Percentiles rank a stretch among this genome's conserved stretches.
These are phyloP conservation scores for Lithobates pipiens DNA, from an alignment of 2,797 vertebrate species.

Conservation along the genomic window DNA sequence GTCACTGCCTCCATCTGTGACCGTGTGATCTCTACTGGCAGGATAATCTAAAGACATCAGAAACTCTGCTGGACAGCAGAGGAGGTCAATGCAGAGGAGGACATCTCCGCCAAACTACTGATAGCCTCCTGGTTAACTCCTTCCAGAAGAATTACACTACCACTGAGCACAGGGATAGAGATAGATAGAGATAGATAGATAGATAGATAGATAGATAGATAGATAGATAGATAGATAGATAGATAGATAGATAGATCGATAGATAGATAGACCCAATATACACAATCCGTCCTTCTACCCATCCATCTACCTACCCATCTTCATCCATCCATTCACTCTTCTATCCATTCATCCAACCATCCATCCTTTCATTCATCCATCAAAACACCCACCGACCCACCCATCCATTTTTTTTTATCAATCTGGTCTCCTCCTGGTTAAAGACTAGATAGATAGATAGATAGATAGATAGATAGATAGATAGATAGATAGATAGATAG, in stretches of 20 bases:
- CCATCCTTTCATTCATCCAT: too few relatives aligned
- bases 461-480: constrained; percentile 34
- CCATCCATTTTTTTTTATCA: too few relatives aligned
- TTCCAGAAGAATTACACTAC: too few relatives aligned
- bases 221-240: constrained; percentile 35
- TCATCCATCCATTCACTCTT: too few relatives aligned
- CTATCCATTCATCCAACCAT: too few relatives aligned
- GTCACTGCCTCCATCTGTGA: constrained; percentile 16
- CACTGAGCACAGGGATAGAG: not conserved
- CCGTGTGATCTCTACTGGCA: constrained; percentile 30
- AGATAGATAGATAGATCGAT: constrained; percentile 26
- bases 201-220: constrained; percentile 41
- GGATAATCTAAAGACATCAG: constrained; percentile 29
- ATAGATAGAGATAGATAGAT: constrained; percentile 21
- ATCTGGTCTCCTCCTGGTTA: too few relatives aligned
- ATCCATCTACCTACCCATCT: too few relatives aligned
- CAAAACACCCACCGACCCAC: too few relatives aligned
- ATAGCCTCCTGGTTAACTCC: not conserved
- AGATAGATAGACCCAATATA: too few relatives aligned
- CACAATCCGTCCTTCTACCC: too few relatives aligned
- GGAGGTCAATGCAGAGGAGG: not conserved
- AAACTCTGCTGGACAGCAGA: not conserved
- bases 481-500: constrained; percentile 41
- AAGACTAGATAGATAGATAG: constrained; percentile 33
- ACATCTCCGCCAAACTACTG: not conserved